These are phyloP conservation scores for Apamea epomidion DNA, from an alignment of 2,888 invertebrate genomes.

Conservation along the genomic window DNA sequence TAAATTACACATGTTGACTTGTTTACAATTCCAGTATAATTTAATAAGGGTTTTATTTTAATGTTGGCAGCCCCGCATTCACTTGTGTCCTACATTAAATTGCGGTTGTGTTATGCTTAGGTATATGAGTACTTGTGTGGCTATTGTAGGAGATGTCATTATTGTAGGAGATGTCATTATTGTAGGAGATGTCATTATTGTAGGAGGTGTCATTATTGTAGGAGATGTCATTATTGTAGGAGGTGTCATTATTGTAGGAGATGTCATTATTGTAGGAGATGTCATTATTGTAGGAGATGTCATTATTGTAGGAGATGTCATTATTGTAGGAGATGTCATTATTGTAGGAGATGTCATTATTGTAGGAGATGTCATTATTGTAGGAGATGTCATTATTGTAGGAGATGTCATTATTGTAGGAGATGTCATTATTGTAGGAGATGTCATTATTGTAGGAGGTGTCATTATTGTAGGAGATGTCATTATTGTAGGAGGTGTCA, in stretches of 20 bases:
- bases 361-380: background rate
- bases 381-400: slow-evolving; percentile 2
- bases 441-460: slow-evolving; percentile 1
- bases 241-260: background rate
- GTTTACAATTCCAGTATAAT: slow-evolving; percentile 68
- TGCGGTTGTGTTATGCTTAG: slow-evolving; percentile 31
- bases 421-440: background rate
- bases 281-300: slow-evolving; percentile 1
- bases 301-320: background rate
- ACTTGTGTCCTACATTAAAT: slow-evolving; percentile 45
- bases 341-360: too few relatives aligned
- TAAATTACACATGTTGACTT: slow-evolving; percentile 64
- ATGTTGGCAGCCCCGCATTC: slow-evolving; percentile 61
- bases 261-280: background rate
- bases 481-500: background rate
- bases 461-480: slow-evolving; percentile 1
- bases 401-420: slow-evolving; percentile 5
- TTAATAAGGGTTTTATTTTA: slow-evolving; percentile 69
- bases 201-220: slow-evolving; percentile 2
- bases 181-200: too few relatives aligned
- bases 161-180: too few relatives aligned
- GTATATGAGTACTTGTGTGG: slow-evolving; percentile 22
- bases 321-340: slow-evolving; percentile 1
- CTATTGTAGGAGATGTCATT: slow-evolving; percentile 4
- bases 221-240: slow-evolving; percentile 1